Evolutionary conservation across 1,140 invertebrate species (phyloP), one percentile per base, ranked within the genome.

Genomic region (Dendroctonus ponderosae): DNA sequence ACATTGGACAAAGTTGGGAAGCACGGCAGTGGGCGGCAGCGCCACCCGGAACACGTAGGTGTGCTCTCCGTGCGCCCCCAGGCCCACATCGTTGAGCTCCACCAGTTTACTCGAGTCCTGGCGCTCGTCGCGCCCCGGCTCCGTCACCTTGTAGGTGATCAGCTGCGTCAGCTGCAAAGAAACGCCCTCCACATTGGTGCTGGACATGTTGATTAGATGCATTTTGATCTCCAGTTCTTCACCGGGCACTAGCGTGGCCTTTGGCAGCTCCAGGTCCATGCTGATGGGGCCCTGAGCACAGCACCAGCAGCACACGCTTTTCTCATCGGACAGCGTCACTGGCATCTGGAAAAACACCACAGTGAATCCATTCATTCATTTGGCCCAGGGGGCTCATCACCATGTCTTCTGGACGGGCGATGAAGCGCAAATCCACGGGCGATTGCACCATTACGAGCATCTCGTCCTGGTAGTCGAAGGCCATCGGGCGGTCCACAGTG

Each of bases 401-500:
- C 43, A 69, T 48, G 61, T 69, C 62, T 26, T 70, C 56, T 51
- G 72, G 62, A 52, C 60, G 59, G 9, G 50, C 42, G 26, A 70
- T 54, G 7, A 44, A 40, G 46, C 71, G 68, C 40, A 72, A 64
- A 67, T 72, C 71, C 43, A 74, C 53, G 38, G 71, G 71, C 5
- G 72, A 62, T 4, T 60, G 42, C 7, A 74, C 62, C 6, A 66
- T 39, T 56, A 74, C 57, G 38, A 72, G 43, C 9, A 70, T 48
- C 46, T 68, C 9, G 58, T 72, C 72, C 57, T 72, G 62, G 64
- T 70, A 72, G 54, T 74, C 72, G 11, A 66, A 51, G 1, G 67
- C 66, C 69, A 74, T 66, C 43, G 71, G 71, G 58, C 71, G 53
- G 40, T 72, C 72, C 12, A 74, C 69, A 41, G 66, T 66, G 26